phyloP scores from a whole-genome alignment of 2,113 vertebrate species.

The Neodon shergylaensis region DNA sequence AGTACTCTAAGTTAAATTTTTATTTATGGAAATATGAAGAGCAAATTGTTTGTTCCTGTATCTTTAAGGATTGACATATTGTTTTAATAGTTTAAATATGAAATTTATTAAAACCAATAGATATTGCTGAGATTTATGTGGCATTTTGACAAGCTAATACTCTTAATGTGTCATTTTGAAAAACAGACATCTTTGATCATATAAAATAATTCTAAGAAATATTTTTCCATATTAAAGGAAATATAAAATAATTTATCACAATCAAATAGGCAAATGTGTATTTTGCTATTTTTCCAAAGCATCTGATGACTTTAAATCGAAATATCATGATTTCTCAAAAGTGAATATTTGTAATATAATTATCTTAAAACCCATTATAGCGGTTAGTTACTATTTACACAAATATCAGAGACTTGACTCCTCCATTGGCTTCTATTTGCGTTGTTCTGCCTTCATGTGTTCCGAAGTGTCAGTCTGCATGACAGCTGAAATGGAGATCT shows the following conservation, averaged over 20 bases:
- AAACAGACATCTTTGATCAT: conserved; percentile 14
- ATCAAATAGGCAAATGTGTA: neutral
- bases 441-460: conserved; percentile 14
- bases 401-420: neutral
- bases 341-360: neutral
- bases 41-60: conserved; percentile 2
- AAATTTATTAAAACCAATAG: neutral
- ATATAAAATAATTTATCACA: neutral
- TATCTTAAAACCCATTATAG: neutral
- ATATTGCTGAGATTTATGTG: neutral
- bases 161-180: conserved; percentile 24
- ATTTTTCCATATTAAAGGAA: neutral
- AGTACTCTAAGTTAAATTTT: neutral
- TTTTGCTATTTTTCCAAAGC: neutral
- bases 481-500: conserved; percentile 16
- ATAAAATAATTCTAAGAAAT: conserved; percentile 40
- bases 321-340: neutral
- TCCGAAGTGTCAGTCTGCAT: conserved; percentile 17
- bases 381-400: neutral
- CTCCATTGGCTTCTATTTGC: neutral
- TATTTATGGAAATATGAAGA: neutral
- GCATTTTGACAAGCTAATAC: conserved; percentile 5
- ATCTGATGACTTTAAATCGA: conserved; percentile 7
- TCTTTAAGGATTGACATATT: neutral
- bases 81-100: conserved; percentile 28